Percentiles rank a stretch among this genome's conserved stretches.
These are phyloP conservation scores for Oithona nana DNA, from an alignment of 2,888 invertebrate species.

Conservation along the genomic window DNA sequence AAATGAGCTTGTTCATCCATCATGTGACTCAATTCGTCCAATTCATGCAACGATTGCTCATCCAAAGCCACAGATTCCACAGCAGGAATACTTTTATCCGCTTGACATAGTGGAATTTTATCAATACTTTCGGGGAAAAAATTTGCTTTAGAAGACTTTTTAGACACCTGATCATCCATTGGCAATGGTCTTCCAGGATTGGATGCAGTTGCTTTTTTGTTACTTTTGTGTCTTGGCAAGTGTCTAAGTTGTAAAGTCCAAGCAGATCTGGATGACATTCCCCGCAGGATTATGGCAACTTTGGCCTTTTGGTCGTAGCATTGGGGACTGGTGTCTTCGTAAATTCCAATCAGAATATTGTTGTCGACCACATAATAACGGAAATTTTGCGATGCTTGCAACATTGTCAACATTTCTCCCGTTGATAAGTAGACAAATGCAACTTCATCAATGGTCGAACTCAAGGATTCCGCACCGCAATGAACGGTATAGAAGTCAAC, in stretches of 20 bases:
- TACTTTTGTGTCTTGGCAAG: constrained; percentile 59
- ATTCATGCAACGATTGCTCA: constrained; percentile 35
- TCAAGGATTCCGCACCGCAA: constrained; percentile 60
- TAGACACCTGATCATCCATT: constrained; percentile 46
- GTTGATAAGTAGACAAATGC: constrained; percentile 54
- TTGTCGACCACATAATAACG: constrained; percentile 82
- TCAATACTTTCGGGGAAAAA: constrained; percentile 63
- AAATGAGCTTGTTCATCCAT: constrained; percentile 23
- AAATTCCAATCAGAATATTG: constrained; percentile 60
- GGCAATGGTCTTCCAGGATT: constrained; percentile 49
- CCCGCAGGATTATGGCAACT: constrained; percentile 56
- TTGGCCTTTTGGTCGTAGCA: constrained; percentile 66
- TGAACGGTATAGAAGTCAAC: constrained; percentile 66
- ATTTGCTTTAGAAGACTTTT: constrained; percentile 47
- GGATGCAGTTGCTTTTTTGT: constrained; percentile 37
- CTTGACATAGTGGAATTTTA: constrained; percentile 55
- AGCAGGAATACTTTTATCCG: constrained; percentile 76
- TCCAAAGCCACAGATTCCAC: constrained; percentile 53
- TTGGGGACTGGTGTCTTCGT: constrained; percentile 83
- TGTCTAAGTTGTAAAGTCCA: constrained; percentile 81
- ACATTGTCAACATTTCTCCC: constrained; percentile 29
- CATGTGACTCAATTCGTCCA: constrained; percentile 37
- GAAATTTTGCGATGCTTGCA: constrained; percentile 33
- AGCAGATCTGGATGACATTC: constrained; percentile 81
- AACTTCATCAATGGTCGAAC: constrained; percentile 70